These are phyloP conservation scores for Mercenaria mercenaria DNA, from an alignment of 1,140 invertebrate genomes.

Conservation along the genomic window DNA sequence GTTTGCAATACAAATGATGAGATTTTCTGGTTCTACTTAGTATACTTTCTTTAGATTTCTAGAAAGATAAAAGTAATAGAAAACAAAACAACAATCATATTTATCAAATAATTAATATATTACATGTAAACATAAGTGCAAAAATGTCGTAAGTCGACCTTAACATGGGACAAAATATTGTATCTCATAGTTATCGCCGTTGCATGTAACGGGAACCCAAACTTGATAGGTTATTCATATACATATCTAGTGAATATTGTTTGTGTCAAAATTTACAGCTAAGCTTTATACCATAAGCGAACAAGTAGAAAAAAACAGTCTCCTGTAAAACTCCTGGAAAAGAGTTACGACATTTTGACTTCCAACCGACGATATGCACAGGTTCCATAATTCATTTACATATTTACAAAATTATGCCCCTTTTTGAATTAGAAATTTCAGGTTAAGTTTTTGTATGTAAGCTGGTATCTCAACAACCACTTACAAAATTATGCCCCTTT, in stretches of 20 bases:
- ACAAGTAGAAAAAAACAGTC: background rate
- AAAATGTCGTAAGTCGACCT: constrained; percentile 1
- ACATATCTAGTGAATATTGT: background rate
- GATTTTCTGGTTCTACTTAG: background rate
- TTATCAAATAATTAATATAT: background rate
- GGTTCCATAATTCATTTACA: too few relatives aligned
- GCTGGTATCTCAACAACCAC: too few relatives aligned
- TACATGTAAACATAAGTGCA: background rate
- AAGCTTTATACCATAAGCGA: background rate
- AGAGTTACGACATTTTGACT: constrained; percentile 2
- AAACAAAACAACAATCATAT: constrained; percentile 3
- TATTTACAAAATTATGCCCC: too few relatives aligned
- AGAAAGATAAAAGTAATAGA: background rate
- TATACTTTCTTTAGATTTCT: background rate
- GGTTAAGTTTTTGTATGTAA: too few relatives aligned
- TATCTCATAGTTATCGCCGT: constrained; percentile 15
- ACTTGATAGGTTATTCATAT: background rate
- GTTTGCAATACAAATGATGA: background rate
- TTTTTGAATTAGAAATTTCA: too few relatives aligned
- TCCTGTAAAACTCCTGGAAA: constrained; percentile 1
- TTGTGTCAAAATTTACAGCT: background rate
- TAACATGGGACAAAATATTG: background rate
- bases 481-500: too few relatives aligned
- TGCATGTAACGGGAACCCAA: background rate
- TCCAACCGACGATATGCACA: background rate